These are phyloP conservation scores for Dysdera silvatica DNA, from an alignment of 1,140 invertebrate species.

Conservation along the genomic window DNA sequence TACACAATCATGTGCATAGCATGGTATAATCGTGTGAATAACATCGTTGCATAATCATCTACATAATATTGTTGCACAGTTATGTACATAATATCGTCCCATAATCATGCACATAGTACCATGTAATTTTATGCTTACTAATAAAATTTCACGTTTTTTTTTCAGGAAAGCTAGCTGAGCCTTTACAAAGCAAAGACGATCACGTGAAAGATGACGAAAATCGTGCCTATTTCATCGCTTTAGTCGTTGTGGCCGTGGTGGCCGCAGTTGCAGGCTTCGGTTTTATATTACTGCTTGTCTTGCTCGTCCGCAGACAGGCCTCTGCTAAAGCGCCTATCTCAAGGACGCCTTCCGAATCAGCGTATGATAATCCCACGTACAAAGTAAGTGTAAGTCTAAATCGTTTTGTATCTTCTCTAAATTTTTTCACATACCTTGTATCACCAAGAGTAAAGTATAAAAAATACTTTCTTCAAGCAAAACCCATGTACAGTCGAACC, in stretches of 20 bases:
- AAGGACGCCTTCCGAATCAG: constrained; percentile 52
- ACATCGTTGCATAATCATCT: too few relatives aligned
- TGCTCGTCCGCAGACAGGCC: constrained; percentile 65
- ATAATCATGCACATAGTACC: too few relatives aligned
- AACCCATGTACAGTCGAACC: too few relatives aligned
- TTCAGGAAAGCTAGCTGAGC: constrained; percentile 55
- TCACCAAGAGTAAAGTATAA: too few relatives aligned
- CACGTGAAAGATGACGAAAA: constrained; percentile 39
- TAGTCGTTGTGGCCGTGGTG: constrained; percentile 77
- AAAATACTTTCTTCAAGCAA: too few relatives aligned
- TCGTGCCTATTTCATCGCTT: constrained; percentile 72
- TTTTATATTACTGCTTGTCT: constrained; percentile 66
- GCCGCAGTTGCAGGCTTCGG: constrained; percentile 72
- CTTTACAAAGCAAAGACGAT: constrained; percentile 55
- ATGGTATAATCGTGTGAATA: too few relatives aligned
- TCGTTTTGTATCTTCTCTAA: background rate
- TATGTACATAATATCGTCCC: too few relatives aligned
- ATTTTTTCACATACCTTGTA: too few relatives aligned
- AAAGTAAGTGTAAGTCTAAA: constrained; percentile 56
- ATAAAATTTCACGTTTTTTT: constrained; percentile 17
- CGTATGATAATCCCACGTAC: constrained; percentile 88
- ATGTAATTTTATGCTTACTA: too few relatives aligned
- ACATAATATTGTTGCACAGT: too few relatives aligned
- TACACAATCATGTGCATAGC: too few relatives aligned
- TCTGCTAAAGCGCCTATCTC: constrained; percentile 60